phyloP scores from a whole-genome alignment of 2,113 vertebrate species.

The Formicarius rufipectus region DNA sequence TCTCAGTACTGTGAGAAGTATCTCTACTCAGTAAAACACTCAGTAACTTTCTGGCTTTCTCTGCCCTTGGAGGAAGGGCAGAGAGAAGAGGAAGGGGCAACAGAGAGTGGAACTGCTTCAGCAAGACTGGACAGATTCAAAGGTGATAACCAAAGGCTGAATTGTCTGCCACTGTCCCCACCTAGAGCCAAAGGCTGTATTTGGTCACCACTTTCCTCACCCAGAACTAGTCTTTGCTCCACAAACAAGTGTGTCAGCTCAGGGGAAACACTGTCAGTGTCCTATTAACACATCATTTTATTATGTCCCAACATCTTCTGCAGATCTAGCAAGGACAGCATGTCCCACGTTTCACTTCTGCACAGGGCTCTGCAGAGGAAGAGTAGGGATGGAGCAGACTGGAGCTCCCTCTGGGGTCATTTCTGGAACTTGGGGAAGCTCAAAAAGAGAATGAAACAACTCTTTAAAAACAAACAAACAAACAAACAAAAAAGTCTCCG shows the following conservation, averaged over 20 bases:
- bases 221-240: background rate
- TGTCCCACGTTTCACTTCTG: background rate
- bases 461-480: too few relatives aligned
- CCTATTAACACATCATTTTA: background rate
- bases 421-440: background rate
- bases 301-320: background rate
- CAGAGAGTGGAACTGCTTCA: background rate
- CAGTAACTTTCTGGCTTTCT: background rate
- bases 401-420: background rate
- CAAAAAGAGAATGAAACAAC: background rate
- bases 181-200: background rate
- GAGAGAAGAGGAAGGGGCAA: background rate
- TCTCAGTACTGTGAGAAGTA: background rate
- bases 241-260: background rate
- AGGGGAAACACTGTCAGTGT: background rate
- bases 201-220: background rate
- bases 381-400: accelerated
- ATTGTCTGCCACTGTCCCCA: background rate
- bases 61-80: background rate
- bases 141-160: background rate
- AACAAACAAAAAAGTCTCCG: background rate
- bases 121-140: background rate
- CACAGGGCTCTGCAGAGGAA: background rate
- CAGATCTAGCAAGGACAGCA: background rate
- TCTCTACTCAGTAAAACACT: background rate